A percentile compares a stretch with the other conserved stretches of the same genome.
Conservation (phyloP, 2,113 vertebrate genomes). For the Hepsetus odoe region DNA sequence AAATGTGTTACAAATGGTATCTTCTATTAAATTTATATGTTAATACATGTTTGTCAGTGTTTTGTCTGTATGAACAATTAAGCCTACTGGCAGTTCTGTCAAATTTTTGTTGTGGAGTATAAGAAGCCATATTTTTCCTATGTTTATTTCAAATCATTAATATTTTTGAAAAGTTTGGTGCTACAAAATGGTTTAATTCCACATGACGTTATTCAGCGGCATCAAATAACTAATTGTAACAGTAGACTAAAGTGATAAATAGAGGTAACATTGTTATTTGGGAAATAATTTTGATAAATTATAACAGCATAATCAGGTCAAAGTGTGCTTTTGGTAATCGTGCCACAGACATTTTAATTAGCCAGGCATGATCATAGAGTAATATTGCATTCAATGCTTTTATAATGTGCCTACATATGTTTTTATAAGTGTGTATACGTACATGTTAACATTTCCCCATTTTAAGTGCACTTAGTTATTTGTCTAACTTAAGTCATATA, state of each 20-base stretch:
- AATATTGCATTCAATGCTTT: slow-evolving; percentile 49
- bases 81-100: slow-evolving; percentile 35
- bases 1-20: slow-evolving; percentile 65
- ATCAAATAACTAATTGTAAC: not conserved
- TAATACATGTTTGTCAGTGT: slow-evolving; percentile 58
- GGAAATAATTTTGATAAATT: slow-evolving; percentile 7
- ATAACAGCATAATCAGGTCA: not conserved
- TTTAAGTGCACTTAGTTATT: slow-evolving; percentile 63
- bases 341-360: not conserved
- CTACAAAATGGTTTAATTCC: slow-evolving; percentile 51
- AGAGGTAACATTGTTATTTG: slow-evolving; percentile 12
- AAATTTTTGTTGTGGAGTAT: slow-evolving; percentile 57
- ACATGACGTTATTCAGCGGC: slow-evolving; percentile 14
- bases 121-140: slow-evolving; percentile 71
- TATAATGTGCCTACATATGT: slow-evolving; percentile 60
- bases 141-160: slow-evolving; percentile 51
- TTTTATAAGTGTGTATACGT: slow-evolving; percentile 53
- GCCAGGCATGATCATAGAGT: slow-evolving; percentile 9
- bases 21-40: slow-evolving; percentile 62
- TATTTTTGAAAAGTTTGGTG: slow-evolving; percentile 54
- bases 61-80: slow-evolving; percentile 26
- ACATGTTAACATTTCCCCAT: slow-evolving; percentile 58
- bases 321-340: not conserved
- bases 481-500: slow-evolving; percentile 62
- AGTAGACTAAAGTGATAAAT: slow-evolving; percentile 18